phyloP scores from a whole-genome alignment of 2,797 vertebrate species.

The Miichthys miiuy region DNA sequence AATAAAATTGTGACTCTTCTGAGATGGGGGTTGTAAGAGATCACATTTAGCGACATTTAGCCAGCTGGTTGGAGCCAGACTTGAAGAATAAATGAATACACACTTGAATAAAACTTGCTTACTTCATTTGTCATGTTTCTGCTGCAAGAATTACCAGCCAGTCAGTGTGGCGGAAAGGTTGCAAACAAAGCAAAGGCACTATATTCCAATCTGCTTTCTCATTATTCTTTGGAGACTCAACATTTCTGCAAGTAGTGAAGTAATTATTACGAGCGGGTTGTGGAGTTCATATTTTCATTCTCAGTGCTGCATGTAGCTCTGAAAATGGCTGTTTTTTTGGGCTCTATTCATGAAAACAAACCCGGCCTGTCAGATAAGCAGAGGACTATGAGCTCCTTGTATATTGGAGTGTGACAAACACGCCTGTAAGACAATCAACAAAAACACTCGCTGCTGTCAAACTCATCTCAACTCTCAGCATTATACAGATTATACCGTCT shows the following conservation, averaged over 20 bases:
- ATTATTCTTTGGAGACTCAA: conserved; percentile 39
- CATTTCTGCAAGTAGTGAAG: conserved; percentile 37
- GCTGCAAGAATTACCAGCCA: conserved; percentile 53
- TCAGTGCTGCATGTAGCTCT: conserved; percentile 23
- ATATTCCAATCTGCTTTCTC: conserved; percentile 54
- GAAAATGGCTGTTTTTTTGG: conserved; percentile 30
- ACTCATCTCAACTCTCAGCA: conserved; percentile 33
- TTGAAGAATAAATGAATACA: conserved; percentile 38
- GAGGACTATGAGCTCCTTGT: not conserved
- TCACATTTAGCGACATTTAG: conserved; percentile 26
- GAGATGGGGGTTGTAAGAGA: conserved; percentile 2
- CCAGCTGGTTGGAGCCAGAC: conserved; percentile 35
- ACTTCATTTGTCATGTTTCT: conserved; percentile 59
- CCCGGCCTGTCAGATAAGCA: conserved; percentile 34
- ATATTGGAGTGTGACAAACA: conserved; percentile 5
- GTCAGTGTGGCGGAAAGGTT: conserved; percentile 58
- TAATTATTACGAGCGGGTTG: conserved; percentile 53
- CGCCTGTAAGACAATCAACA: conserved; percentile 12
- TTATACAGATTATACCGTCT: conserved; percentile 33
- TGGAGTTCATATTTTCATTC: conserved; percentile 39
- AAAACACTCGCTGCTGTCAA: conserved; percentile 46
- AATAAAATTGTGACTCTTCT: conserved; percentile 6
- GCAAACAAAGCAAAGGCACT: conserved; percentile 58
- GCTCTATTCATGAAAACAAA: conserved; percentile 40
- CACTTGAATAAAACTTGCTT: conserved; percentile 44